Base-by-base conservation (phyloP, 2,113 vertebrate species). In the Epinephelus fuscoguttatus region DNA sequence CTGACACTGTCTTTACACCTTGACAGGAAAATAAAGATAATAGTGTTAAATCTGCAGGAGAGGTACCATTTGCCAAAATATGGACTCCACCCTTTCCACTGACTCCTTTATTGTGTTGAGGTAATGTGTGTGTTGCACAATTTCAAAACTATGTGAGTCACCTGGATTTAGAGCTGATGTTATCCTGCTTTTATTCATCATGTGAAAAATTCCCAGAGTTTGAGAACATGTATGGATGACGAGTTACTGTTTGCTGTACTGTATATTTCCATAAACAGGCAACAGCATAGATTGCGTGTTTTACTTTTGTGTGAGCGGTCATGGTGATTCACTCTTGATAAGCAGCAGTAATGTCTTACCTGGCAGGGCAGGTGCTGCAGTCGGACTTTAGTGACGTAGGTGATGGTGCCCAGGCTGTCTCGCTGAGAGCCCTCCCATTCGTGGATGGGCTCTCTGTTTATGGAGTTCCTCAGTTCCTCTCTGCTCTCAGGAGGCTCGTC, bases 361-460 rank as follows among this genome's bases (percentile, higher is more conserved):
- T 98, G 96, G 74, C 96, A 98, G 1, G 98, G 98, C 78, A 99
- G 93, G 79, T 99, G 98, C 88, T 99, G 98, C 19, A 99, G 94
- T 76, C 93, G 95, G 70, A 97, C 98, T 94, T 96, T 97, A 0
- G 97, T 97, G 61, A 97, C 96, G 0, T 96, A 99, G 75, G 94
- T 86, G 91, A 99, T 96, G 1, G 93, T 71, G 0, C 97, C 96
- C 59, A 97, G 90, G 17, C 95, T 96, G 69, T 96, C 96, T 2
- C 95, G 81, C 84, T 97, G 95, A 0, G 96, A 97, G 0, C 96
- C 96, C 40, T 95, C 96, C 95, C 96, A 97, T 4, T 97, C 97
- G 4, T 90, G 95, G 79, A 97, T 96, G 1, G 95, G 96, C 67
- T 95, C 95, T 84, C 87, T 96, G 93, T 96, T 96, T 79, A 98